phyloP scores from a whole-genome alignment of 2,888 invertebrate species.

The Dryocosmus kuriphilus region DNA sequence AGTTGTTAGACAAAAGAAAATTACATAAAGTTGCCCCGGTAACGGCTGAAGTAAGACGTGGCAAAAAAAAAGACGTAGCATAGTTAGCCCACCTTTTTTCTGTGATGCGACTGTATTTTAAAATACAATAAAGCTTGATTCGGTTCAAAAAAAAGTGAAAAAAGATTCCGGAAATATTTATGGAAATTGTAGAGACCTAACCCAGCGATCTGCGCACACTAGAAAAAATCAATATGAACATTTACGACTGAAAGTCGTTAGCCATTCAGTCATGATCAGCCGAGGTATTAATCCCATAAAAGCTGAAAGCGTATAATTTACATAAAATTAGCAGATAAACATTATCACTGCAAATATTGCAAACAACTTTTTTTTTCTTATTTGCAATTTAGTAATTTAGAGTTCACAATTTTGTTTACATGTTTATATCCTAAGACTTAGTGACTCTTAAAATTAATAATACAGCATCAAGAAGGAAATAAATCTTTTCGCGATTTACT shows the following conservation, averaged over 20 bases:
- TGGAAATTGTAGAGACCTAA: neutral
- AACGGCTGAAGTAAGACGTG: too few relatives aligned
- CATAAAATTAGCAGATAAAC: neutral
- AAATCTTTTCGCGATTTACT: too few relatives aligned
- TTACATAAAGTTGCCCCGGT: too few relatives aligned
- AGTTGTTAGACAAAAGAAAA: too few relatives aligned
- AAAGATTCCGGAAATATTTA: neutral
- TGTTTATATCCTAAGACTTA: neutral
- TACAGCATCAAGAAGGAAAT: too few relatives aligned
- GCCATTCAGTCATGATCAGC: neutral
- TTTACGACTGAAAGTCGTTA: neutral
- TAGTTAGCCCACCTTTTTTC: too few relatives aligned
- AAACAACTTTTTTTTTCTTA: neutral
- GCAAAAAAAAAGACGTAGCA: too few relatives aligned
- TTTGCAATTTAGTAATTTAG: neutral
- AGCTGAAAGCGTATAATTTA: slow-evolving; percentile 7
- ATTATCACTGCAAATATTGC: neutral
- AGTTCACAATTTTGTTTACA: neutral
- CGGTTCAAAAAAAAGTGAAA: neutral
- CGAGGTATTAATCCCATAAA: neutral
- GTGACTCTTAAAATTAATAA: neutral
- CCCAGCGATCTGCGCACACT: neutral
- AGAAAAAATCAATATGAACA: slow-evolving; percentile 4
- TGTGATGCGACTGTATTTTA: neutral
- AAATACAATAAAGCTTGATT: neutral